Base-by-base conservation (phyloP, 2,888 invertebrate species). In the Spisula subtruncata region DNA sequence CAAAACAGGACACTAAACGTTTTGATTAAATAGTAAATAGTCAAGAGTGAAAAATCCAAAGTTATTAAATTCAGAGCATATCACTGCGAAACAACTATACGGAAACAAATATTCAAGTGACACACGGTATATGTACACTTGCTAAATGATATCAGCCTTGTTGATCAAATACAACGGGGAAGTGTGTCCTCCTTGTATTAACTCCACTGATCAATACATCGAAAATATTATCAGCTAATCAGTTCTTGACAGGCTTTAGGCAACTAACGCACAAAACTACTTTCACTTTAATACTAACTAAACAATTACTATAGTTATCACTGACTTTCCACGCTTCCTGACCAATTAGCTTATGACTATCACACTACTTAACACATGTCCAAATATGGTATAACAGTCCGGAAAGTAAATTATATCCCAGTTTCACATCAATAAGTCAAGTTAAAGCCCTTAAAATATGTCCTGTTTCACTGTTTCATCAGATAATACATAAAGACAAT, bases 171-270 rank as follows among this genome's bases (percentile, higher is more conserved):
- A 81, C 56, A 71, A 75, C 51, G 46, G 56, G 71, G 66, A 86
- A 88, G 88, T 84, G 88, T 90, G 86, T 86, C 90, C 84, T 83
- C 83, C 75, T 87, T 71, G 86, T 90, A 80, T 88, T 83, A 83
- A 86, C 71, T 80, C 41, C 81, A n/a, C 71, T 60, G 91, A 91
- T 91, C 91, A 91, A 91, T 91, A 91, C 84, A 80, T 81, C 66
- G 82, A 89, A 89, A 89, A 89, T 89, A 89, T 89, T 89, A 89
- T 91, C 91, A 87, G 87, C 85, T 91, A 87, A 91, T 87, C 89
- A 89, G 87, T 85, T 91, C 91, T 89, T 91, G 89, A 85, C 89
- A 89, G 32, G 83, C 87, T 82, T 29, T 79, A 25, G 75, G 75
- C 83, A 56, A 54, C 79, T 32, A 75, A 75, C 71, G 75, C 51